These are phyloP conservation scores for Propsilocerus akamusi DNA, from an alignment of 1,140 invertebrate genomes.

Conservation along the genomic window DNA sequence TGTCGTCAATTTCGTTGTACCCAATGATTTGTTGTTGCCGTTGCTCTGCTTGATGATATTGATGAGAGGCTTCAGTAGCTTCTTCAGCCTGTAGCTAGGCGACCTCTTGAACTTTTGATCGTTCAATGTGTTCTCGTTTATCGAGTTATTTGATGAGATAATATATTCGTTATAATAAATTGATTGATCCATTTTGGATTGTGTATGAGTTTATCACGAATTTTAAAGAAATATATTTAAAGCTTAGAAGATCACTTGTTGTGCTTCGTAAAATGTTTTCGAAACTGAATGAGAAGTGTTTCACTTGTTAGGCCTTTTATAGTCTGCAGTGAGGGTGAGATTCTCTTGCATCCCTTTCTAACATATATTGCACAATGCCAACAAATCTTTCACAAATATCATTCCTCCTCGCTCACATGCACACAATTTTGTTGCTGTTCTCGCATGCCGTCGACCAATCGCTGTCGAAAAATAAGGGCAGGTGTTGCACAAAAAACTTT, in stretches of 20 bases:
- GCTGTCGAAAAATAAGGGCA: not conserved
- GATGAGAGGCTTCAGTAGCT: slow-evolving; percentile 26
- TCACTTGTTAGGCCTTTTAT: not conserved
- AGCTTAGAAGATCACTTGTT: not conserved
- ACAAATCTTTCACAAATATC: not conserved
- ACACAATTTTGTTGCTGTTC: not conserved
- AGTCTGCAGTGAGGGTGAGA: not conserved
- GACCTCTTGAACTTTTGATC: slow-evolving; percentile 5
- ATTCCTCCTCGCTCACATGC: not conserved
- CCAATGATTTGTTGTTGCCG: slow-evolving; percentile 10
- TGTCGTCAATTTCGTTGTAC: slow-evolving; percentile 14
- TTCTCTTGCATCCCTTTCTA: not conserved
- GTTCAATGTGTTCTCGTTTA: not conserved
- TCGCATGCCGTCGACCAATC: not conserved
- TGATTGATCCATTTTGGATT: slow-evolving; percentile 1
- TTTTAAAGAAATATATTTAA: not conserved
- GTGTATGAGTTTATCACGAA: not conserved
- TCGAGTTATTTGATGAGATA: not conserved
- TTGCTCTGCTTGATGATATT: slow-evolving; percentile 17
- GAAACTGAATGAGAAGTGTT: not conserved
- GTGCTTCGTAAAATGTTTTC: not conserved
- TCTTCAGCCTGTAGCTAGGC: slow-evolving; percentile 33
- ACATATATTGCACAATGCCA: not conserved
- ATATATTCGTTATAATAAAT: slow-evolving; percentile 1
- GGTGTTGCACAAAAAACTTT: not conserved